Conservation (phyloP, 1,140 invertebrate genomes). For the Goniozus legneri region DNA sequence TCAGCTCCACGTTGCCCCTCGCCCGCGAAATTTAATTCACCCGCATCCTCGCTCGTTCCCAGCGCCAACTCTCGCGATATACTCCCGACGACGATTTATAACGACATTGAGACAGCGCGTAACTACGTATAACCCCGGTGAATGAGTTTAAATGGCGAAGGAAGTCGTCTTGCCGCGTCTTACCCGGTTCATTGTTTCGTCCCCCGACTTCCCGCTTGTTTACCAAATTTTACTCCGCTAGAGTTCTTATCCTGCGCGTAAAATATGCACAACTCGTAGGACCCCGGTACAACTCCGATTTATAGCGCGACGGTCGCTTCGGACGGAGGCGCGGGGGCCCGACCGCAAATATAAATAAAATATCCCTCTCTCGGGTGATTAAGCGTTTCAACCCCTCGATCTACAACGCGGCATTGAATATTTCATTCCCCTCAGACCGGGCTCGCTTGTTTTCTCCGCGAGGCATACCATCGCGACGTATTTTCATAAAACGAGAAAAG, state of each 20-base stretch:
- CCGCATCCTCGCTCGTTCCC: conserved; percentile 11
- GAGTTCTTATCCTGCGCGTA: neutral
- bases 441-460: too few species aligned
- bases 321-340: too few species aligned
- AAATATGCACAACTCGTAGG: neutral
- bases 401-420: too few species aligned
- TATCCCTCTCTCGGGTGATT: too few species aligned
- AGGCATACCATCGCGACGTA: too few species aligned
- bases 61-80: too few species aligned
- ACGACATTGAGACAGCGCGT: neutral
- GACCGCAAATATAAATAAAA: too few species aligned
- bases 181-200: neutral
- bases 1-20: conserved; percentile 11
- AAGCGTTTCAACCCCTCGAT: too few species aligned
- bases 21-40: conserved; percentile 23
- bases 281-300: too few species aligned
- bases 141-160: neutral
- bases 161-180: neutral
- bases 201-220: neutral
- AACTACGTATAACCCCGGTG: neutral
- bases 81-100: neutral
- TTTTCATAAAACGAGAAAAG: too few species aligned
- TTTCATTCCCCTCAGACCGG: too few species aligned
- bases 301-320: too few species aligned
- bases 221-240: neutral